These are phyloP conservation scores for Scaptomyza parva DNA, from an alignment of 2,888 invertebrate species.

Conservation along the genomic window DNA sequence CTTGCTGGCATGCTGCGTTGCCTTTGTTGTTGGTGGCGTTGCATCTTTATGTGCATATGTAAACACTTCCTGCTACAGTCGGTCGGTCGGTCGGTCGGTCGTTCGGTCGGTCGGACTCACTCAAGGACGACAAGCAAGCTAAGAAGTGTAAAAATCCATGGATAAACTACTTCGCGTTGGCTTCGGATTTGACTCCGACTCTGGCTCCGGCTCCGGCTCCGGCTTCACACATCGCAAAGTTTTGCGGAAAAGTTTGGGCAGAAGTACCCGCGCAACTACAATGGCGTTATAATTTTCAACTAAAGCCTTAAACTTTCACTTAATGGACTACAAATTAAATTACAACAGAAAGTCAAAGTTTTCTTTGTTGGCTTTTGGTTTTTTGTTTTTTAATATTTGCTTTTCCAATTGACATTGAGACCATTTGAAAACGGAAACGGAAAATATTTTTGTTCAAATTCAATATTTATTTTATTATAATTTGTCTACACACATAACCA, in stretches of 20 bases:
- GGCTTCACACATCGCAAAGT: constrained; percentile 46
- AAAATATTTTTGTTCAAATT: background rate
- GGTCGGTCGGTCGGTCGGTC: too few relatives aligned
- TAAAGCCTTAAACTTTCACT: constrained; percentile 57
- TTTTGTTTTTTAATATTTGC: constrained; percentile 7
- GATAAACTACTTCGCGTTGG: constrained; percentile 48
- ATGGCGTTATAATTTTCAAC: constrained; percentile 70
- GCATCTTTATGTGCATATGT: constrained; percentile 80
- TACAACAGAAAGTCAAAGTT: constrained; percentile 5
- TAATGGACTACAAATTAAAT: constrained; percentile 44
- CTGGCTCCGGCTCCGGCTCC: constrained; percentile 8
- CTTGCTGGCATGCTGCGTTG: background rate
- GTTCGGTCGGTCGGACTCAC: too few relatives aligned
- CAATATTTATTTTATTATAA: constrained; percentile 3
- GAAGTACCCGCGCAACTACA: constrained; percentile 42
- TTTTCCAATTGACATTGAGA: constrained; percentile 27
- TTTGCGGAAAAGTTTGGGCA: constrained; percentile 38
- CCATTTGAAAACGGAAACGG: constrained; percentile 1
- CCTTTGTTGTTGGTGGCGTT: constrained; percentile 22
- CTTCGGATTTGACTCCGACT: constrained; percentile 1
- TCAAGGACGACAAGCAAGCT: constrained; percentile 42
- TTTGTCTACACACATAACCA: constrained; percentile 2
- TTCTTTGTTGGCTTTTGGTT: background rate
- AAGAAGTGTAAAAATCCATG: constrained; percentile 54
- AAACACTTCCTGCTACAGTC: constrained; percentile 71